Conservation (phyloP, 1,140 invertebrate genomes). For the Ceratitis capitata region DNA sequence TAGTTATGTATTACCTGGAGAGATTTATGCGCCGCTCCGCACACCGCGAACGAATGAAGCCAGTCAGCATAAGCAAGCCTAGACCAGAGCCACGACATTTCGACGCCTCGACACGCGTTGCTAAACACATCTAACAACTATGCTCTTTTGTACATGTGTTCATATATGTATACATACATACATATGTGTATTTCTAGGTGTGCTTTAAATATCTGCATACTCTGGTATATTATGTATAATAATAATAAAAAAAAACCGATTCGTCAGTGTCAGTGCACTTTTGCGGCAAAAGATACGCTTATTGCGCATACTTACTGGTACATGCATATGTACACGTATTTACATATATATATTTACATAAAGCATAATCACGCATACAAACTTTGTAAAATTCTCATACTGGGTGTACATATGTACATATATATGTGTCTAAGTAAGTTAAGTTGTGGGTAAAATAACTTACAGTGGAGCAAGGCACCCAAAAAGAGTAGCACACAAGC, state of each 20-base stretch:
- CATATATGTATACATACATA: background rate
- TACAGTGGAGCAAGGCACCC: too few species aligned
- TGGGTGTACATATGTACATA: too few species aligned
- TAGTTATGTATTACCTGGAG: background rate
- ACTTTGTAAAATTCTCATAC: background rate
- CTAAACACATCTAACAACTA: background rate
- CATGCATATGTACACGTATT: background rate
- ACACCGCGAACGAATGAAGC: background rate
- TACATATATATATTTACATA: background rate
- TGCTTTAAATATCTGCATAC: background rate
- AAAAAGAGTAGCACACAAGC: too few species aligned
- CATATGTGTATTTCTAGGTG: background rate
- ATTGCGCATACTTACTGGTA: background rate
- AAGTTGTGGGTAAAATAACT: background rate
- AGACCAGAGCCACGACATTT: background rate
- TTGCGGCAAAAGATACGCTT: background rate
- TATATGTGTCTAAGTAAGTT: background rate
- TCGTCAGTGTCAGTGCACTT: constrained; percentile 36
- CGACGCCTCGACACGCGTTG: constrained; percentile 20
- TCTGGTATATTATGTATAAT: background rate
- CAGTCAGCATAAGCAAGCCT: background rate
- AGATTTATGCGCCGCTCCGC: background rate
- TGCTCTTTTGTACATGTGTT: background rate
- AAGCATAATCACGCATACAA: background rate
- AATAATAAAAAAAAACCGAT: background rate